phyloP scores from a whole-genome alignment of 1,140 invertebrate genomes.

The Heliconius hewitsoni region DNA sequence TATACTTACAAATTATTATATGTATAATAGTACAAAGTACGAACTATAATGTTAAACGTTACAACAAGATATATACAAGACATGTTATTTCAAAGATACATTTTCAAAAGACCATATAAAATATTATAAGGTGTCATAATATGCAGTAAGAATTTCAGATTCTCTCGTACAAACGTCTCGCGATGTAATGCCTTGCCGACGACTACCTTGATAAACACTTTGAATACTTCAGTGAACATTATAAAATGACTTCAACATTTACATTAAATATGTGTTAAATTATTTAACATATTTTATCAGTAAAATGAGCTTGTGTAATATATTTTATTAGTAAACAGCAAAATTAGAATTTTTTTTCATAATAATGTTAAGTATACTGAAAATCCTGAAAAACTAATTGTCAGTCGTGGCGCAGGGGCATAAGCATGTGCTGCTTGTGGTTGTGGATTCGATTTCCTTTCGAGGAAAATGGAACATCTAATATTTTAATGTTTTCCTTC shows the following conservation, averaged over 20 bases:
- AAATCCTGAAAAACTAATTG: neutral
- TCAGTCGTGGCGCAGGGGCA: no score
- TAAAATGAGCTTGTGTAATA: neutral
- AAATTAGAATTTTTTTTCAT: no score
- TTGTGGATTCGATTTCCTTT: no score
- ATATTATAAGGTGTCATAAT: slow-evolving; percentile 31
- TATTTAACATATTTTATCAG: slow-evolving; percentile 5
- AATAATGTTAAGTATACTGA: neutral
- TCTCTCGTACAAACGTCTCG: slow-evolving; percentile 18
- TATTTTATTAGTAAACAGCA: neutral
- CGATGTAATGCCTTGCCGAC: slow-evolving; percentile 26
- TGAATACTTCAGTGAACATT: slow-evolving; percentile 32
- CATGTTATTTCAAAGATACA: slow-evolving; percentile 7
- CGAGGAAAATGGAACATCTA: no score
- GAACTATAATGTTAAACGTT: neutral
- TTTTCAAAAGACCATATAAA: slow-evolving; percentile 24
- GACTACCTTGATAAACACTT: slow-evolving; percentile 32
- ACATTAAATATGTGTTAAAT: slow-evolving; percentile 13
- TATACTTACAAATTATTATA: neutral
- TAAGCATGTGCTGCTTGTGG: no score
- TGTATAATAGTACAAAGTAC: neutral
- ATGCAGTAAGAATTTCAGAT: slow-evolving; percentile 32
- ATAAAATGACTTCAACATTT: slow-evolving; percentile 7
- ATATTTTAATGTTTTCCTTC: no score
- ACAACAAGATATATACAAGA: neutral